These are phyloP conservation scores for Galerucella nymphaeae DNA, from an alignment of 2,888 invertebrate genomes.

Conservation along the genomic window DNA sequence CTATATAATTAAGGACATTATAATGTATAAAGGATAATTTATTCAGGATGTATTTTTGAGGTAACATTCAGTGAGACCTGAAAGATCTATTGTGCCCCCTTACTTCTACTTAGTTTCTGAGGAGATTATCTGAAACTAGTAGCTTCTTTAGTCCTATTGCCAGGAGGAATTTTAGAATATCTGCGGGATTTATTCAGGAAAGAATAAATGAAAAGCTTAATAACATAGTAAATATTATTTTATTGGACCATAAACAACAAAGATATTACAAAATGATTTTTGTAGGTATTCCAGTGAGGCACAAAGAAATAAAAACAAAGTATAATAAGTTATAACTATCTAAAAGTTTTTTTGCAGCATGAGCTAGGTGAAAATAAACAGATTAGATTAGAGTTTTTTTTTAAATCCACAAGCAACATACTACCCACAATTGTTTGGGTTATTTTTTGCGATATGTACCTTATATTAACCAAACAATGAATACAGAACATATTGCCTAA, in stretches of 20 bases:
- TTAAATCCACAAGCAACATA: neutral
- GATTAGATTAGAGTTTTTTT: neutral
- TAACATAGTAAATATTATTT: conserved; percentile 16
- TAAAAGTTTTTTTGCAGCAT: neutral
- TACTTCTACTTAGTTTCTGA: too few relatives aligned
- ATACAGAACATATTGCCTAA: conserved; percentile 2
- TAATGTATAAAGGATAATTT: too few relatives aligned
- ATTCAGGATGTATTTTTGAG: too few relatives aligned
- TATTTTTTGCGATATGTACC: conserved; percentile 2
- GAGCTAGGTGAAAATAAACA: neutral
- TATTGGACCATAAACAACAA: conserved; percentile 21
- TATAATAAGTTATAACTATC: neutral
- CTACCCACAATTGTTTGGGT: neutral
- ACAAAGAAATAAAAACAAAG: conserved; percentile 9
- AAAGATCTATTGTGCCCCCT: too few relatives aligned
- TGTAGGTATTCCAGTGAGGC: conserved; percentile 12
- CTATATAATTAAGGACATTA: too few relatives aligned
- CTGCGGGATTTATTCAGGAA: too few relatives aligned
- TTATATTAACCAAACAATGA: neutral
- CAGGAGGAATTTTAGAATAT: too few relatives aligned
- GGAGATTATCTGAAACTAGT: too few relatives aligned
- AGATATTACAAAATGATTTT: conserved; percentile 17
- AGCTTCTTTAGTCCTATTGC: too few relatives aligned
- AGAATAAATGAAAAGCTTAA: neutral
- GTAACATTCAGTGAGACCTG: too few relatives aligned